Percentiles rank a stretch among this genome's conserved stretches.
phyloP scores from a whole-genome alignment of 2,797 vertebrate genomes.

The Acanthornis magna region DNA sequence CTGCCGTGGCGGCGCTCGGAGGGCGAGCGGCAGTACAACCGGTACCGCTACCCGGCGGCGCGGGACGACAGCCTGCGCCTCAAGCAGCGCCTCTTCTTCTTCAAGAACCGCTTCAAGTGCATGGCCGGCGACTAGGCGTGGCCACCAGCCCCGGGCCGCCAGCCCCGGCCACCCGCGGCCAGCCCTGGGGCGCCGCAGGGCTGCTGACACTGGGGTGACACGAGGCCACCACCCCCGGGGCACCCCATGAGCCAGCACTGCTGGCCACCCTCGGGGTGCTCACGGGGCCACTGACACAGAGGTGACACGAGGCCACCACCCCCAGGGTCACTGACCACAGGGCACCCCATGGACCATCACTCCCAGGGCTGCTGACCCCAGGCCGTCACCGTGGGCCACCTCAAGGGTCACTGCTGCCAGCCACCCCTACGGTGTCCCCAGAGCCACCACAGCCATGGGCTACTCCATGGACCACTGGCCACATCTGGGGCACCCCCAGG shows the following conservation, averaged over 20 bases:
- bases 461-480: background rate
- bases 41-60: conserved; percentile 79
- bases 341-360: background rate
- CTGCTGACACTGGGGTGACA: background rate
- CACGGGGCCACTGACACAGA: background rate
- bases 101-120: conserved; percentile 90
- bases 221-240: no score
- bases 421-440: background rate
- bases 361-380: background rate
- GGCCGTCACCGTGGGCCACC: background rate
- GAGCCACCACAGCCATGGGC: background rate
- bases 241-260: accelerated
- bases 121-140: conserved; percentile 72
- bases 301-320: background rate
- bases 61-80: conserved; percentile 53
- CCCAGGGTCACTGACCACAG: background rate
- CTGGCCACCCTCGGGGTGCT: background rate
- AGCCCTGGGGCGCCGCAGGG: no score
- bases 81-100: conserved; percentile 80
- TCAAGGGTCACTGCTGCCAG: background rate
- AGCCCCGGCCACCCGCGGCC: background rate
- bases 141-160: background rate
- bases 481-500: background rate
- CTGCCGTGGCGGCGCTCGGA: conserved; percentile 82
- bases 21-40: conserved; percentile 78